Evolutionary conservation across 2,888 invertebrate species (phyloP).

Genomic region (Rhamnusium bicolor): DNA sequence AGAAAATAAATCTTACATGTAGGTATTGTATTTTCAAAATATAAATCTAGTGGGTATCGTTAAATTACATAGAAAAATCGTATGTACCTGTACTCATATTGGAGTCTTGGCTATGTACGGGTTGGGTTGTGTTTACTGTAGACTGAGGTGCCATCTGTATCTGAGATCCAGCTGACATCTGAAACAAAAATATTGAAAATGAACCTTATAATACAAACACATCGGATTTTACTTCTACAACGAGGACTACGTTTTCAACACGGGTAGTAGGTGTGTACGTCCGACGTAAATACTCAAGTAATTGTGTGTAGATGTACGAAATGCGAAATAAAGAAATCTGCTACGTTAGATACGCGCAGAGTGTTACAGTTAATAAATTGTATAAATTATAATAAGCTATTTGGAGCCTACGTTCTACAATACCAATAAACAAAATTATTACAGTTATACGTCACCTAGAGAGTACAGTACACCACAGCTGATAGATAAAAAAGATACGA

Average conservation of each 20-base stretch:
- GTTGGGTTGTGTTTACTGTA: conserved; percentile 87
- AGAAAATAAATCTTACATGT: too few species aligned
- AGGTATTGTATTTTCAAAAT: background rate
- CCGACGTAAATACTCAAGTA: conserved; percentile 35
- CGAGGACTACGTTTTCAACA: conserved; percentile 60
- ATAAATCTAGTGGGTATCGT: background rate
- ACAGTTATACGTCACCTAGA: conserved; percentile 7
- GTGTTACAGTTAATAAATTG: conserved; percentile 23
- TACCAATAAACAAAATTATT: conserved; percentile 16
- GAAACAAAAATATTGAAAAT: conserved; percentile 69
- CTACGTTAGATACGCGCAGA: conserved; percentile 19
- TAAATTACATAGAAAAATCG: conserved; percentile 45
- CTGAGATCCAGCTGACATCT: conserved; percentile 98
- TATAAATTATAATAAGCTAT: background rate
- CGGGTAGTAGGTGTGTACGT: conserved; percentile 55
- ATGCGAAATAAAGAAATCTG: conserved; percentile 35
- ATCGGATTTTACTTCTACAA: conserved; percentile 24
- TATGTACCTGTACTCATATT: conserved; percentile 95
- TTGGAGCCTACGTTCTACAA: background rate
- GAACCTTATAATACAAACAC: conserved; percentile 5
- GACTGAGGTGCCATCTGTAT: conserved; percentile 98
- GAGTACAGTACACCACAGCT: conserved; percentile 29
- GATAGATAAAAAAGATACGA: conserved; percentile 47
- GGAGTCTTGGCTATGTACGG: conserved; percentile 95
- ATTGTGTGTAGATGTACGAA: conserved; percentile 25